Evolutionary conservation across 2,113 vertebrate species (phyloP).

Genomic region (Colistium nudipinnis): DNA sequence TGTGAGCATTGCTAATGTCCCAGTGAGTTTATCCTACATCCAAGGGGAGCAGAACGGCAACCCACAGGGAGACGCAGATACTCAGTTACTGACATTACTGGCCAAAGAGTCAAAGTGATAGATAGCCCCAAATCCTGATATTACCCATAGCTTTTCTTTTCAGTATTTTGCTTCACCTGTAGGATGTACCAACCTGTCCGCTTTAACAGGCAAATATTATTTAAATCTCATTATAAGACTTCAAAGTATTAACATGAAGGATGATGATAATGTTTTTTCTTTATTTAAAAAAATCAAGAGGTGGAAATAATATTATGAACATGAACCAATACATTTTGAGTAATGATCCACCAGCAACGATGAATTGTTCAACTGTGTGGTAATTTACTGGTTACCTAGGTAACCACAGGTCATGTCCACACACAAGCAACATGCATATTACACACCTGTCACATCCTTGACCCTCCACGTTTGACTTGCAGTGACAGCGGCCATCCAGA

Average conservation of each 20-base stretch:
- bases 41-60: constrained; percentile 24
- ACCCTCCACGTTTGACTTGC: constrained; percentile 89
- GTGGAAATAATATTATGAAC: not conserved
- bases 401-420: constrained; percentile 4
- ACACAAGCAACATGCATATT: not conserved
- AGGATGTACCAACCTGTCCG: not conserved
- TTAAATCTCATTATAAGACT: not conserved
- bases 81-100: constrained; percentile 12
- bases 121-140: not conserved
- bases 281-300: not conserved
- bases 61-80: constrained; percentile 12
- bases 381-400: constrained; percentile 22
- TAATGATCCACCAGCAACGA: not conserved
- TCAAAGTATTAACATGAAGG: not conserved
- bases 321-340: not conserved
- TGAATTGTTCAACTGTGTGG: not conserved
- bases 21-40: constrained; percentile 42
- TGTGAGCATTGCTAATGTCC: constrained; percentile 53
- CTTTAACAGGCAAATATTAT: not conserved
- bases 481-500: constrained; percentile 86
- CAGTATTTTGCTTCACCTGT: not conserved
- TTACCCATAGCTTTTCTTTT: not conserved
- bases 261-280: not conserved
- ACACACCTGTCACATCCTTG: constrained; percentile 87
- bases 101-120: not conserved